Evolutionary conservation across 2,888 invertebrate species (phyloP).

Genomic region (Latrodectus elegans): DNA sequence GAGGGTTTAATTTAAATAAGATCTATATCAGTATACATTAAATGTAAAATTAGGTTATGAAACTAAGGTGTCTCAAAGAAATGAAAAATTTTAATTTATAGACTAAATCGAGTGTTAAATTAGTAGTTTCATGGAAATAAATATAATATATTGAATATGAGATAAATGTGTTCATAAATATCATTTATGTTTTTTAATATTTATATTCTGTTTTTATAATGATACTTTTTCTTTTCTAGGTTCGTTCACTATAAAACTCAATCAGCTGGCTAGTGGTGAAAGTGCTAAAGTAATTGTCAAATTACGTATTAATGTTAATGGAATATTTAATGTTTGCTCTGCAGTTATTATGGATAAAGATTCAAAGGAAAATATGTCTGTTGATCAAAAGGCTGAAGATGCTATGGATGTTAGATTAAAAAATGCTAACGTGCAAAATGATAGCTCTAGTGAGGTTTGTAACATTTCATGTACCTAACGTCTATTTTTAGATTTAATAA

Average conservation of each 20-base stretch:
- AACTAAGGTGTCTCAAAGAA: no score
- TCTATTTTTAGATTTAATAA: no score
- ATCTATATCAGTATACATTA: no score
- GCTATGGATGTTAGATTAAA: slow-evolving; percentile 42
- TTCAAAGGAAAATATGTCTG: slow-evolving; percentile 53
- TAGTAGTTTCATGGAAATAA: no score
- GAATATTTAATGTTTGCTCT: slow-evolving; percentile 89
- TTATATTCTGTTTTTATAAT: not conserved
- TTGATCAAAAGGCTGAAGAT: slow-evolving; percentile 65
- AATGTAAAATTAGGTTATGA: no score
- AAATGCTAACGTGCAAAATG: slow-evolving; percentile 18
- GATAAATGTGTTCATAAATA: no score
- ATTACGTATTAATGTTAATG: slow-evolving; percentile 93
- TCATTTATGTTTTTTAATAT: not conserved
- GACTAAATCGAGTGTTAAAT: no score
- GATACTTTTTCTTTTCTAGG: slow-evolving; percentile 72
- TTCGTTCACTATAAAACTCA: slow-evolving; percentile 78
- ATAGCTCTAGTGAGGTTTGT: slow-evolving; percentile 38
- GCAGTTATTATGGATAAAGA: slow-evolving; percentile 81
- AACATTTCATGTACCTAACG: not conserved
- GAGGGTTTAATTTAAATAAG: no score
- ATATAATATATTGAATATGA: no score
- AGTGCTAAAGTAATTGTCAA: slow-evolving; percentile 96
- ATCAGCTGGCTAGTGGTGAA: slow-evolving; percentile 90
- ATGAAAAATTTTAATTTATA: no score